Conservation (phyloP, 1,140 invertebrate species). For the Lasioglossum albipes region DNA sequence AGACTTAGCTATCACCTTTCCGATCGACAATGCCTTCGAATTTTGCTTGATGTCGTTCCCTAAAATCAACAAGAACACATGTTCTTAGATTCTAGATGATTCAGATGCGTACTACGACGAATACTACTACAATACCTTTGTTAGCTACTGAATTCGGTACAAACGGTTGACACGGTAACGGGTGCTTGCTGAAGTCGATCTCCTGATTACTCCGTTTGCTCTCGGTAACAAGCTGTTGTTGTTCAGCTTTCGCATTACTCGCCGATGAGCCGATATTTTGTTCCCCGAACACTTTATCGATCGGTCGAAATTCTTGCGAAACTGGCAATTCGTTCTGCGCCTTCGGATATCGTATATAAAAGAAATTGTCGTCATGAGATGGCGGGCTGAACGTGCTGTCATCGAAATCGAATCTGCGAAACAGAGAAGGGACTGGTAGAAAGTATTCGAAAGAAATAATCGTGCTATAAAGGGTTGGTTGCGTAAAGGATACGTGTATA, state of each 20-base stretch:
- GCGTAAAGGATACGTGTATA: neutral
- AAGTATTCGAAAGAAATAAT: neutral
- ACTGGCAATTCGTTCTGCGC: slow-evolving; percentile 52
- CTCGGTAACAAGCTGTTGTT: slow-evolving; percentile 42
- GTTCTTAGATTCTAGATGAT: neutral
- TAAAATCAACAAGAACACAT: neutral
- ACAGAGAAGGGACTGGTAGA: slow-evolving; percentile 38
- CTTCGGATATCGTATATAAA: slow-evolving; percentile 83
- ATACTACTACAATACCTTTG: slow-evolving; percentile 57
- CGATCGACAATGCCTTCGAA: slow-evolving; percentile 51
- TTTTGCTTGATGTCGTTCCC: slow-evolving; percentile 38
- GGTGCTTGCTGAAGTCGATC: slow-evolving; percentile 84
- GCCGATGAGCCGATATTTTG: slow-evolving; percentile 55
- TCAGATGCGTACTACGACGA: neutral
- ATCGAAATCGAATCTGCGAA: slow-evolving; percentile 84
- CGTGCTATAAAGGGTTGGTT: neutral
- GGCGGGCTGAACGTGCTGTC: slow-evolving; percentile 85
- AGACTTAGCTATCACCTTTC: slow-evolving; percentile 78
- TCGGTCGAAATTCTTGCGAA: slow-evolving; percentile 66
- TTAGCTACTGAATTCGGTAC: slow-evolving; percentile 68
- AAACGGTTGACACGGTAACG: slow-evolving; percentile 84
- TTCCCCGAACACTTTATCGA: slow-evolving; percentile 69
- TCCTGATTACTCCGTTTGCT: slow-evolving; percentile 70
- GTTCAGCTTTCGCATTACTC: slow-evolving; percentile 56
- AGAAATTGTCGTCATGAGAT: slow-evolving; percentile 86